Evolutionary conservation across 2,797 vertebrate genomes (phyloP).

Genomic region (Podarcis lilfordi): DNA sequence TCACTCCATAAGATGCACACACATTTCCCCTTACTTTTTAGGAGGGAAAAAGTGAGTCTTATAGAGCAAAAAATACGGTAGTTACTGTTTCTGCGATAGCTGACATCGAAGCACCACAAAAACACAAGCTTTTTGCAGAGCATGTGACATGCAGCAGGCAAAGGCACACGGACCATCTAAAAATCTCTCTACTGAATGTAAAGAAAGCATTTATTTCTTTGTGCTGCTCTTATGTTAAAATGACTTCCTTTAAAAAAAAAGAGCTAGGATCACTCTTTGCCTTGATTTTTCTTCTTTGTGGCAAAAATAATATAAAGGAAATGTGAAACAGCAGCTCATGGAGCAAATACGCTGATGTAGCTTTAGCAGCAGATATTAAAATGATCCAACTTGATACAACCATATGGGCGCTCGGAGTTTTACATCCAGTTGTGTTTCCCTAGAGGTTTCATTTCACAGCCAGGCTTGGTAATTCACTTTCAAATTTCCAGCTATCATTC

Average conservation of each 20-base stretch:
- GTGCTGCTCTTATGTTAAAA: neutral
- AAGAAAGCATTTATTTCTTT: neutral
- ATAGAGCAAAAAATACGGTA: neutral
- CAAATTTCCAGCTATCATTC: conserved; percentile 20
- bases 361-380: conserved; percentile 45
- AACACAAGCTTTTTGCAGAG: conserved; percentile 20
- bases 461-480: conserved; percentile 31
- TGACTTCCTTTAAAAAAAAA: neutral
- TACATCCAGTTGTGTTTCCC: conserved; percentile 34
- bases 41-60: no score
- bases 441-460: conserved; percentile 29
- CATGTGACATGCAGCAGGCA: conserved; percentile 17
- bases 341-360: neutral
- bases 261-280: neutral
- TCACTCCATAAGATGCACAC: no score
- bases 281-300: conserved; percentile 15
- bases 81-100: conserved; percentile 36
- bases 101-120: neutral
- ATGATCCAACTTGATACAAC: conserved; percentile 16
- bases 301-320: conserved; percentile 30
- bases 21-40: no score
- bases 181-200: neutral
- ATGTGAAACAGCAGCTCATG: neutral
- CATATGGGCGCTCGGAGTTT: conserved; percentile 2
- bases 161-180: no score